Evolutionary conservation across 2,888 invertebrate species (phyloP).

Genomic region (Smittia aterrima): DNA sequence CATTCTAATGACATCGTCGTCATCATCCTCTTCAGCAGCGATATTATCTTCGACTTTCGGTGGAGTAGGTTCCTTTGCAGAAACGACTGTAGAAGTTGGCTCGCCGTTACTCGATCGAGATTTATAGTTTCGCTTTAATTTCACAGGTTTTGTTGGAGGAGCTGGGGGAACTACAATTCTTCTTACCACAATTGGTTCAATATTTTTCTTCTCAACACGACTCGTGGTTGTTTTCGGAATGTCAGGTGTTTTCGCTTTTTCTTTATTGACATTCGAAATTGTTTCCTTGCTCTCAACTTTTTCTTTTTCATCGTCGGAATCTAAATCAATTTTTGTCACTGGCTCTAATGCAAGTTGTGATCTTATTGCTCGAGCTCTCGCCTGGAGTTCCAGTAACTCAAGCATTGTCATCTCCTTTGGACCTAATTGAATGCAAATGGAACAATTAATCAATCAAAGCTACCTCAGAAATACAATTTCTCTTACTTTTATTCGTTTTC

Average conservation of each 20-base stretch:
- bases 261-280: too few relatives aligned
- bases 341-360: constrained; percentile 66
- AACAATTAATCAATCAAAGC: too few relatives aligned
- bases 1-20: constrained; percentile 53
- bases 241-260: background rate
- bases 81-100: background rate
- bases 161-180: background rate
- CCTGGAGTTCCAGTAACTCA: constrained; percentile 68
- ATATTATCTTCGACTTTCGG: background rate
- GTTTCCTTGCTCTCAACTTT: too few relatives aligned
- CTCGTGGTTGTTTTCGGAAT: background rate
- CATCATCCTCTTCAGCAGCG: constrained; percentile 40
- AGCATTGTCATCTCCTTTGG: constrained; percentile 62
- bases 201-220: background rate
- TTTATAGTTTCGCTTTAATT: constrained; percentile 24
- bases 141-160: background rate
- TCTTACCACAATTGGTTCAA: background rate
- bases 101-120: background rate
- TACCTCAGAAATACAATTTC: background rate
- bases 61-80: background rate
- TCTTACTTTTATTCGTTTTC: too few relatives aligned
- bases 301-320: constrained; percentile 49
- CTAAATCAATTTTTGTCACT: constrained; percentile 53
- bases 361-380: constrained; percentile 66
- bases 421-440: constrained; percentile 43